Percentiles rank a stretch among this genome's conserved stretches.
Conservation (phyloP, 2,888 invertebrate species). For the Aleiodes alternator region DNA sequence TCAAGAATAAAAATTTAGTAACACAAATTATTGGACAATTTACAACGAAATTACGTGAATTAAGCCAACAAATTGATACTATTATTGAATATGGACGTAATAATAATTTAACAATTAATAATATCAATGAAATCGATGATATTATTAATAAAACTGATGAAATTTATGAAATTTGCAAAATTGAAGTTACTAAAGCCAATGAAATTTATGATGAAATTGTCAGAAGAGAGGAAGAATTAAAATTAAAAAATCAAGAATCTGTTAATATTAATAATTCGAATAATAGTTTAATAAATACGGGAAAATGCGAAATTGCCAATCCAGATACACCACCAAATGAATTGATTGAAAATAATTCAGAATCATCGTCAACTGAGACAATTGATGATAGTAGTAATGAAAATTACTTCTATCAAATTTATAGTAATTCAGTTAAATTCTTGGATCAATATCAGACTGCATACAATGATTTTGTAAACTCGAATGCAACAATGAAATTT, state of each 20-base stretch:
- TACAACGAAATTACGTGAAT: constrained; percentile 68
- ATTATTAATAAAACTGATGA: constrained; percentile 64
- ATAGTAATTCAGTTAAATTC: constrained; percentile 78
- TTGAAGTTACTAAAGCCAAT: constrained; percentile 65
- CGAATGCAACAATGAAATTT: constrained; percentile 83
- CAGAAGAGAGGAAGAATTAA: constrained; percentile 77
- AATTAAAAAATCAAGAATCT: constrained; percentile 75
- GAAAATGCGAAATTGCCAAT: neutral
- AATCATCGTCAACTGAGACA: constrained; percentile 28
- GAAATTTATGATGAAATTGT: constrained; percentile 63
- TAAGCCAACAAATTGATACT: constrained; percentile 65
- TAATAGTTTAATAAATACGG: too few relatives aligned
- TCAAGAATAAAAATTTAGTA: constrained; percentile 64
- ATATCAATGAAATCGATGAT: constrained; percentile 64
- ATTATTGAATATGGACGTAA: constrained; percentile 68
- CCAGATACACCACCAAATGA: constrained; percentile 41
- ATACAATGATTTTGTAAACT: constrained; percentile 80
- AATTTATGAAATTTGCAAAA: constrained; percentile 60
- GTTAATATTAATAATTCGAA: constrained; percentile 40
- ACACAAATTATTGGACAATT: constrained; percentile 58
- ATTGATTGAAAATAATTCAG: constrained; percentile 17
- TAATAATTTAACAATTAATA: constrained; percentile 54
- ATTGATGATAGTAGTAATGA: neutral
- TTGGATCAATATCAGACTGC: constrained; percentile 79
- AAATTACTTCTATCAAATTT: constrained; percentile 71